Percentiles rank a stretch among this genome's conserved stretches.
phyloP scores from a whole-genome alignment of 2,113 vertebrate species.

The Amblyopsis rosae region DNA sequence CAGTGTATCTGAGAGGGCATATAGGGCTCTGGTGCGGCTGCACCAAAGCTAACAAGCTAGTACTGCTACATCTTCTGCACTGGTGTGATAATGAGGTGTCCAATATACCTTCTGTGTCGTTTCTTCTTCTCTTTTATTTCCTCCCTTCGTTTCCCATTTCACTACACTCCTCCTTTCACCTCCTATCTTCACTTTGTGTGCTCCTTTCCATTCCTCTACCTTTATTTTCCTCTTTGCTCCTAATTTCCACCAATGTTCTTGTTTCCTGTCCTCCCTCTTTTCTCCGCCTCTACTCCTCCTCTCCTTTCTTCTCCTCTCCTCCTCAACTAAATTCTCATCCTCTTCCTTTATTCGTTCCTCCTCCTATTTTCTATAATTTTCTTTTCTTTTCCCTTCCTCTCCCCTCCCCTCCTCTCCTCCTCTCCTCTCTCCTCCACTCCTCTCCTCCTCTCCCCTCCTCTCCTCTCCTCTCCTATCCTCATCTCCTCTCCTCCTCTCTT shows the following conservation, averaged over 20 bases:
- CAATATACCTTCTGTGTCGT: background rate
- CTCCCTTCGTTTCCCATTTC: too few species aligned
- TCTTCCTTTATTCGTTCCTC: too few species aligned
- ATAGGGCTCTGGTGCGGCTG: too few species aligned
- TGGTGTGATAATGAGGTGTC: background rate
- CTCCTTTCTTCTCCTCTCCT: too few species aligned
- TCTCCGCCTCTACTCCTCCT: conserved; percentile 8
- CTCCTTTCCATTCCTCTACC: background rate
- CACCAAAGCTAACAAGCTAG: too few species aligned
- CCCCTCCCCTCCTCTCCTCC: too few species aligned
- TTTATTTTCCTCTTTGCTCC: background rate
- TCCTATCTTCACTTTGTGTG: background rate
- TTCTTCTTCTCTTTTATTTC: background rate
- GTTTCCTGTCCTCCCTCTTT: too few species aligned
- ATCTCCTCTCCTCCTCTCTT: background rate
- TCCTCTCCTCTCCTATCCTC: background rate
- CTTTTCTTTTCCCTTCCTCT: background rate
- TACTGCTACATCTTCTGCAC: background rate
- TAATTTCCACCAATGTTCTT: conserved; percentile 17
- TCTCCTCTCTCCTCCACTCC: too few species aligned
- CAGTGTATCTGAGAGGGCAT: too few species aligned
- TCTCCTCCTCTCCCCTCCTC: background rate
- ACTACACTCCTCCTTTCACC: background rate
- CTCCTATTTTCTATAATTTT: too few species aligned
- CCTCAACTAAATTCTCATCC: too few species aligned